Evolutionary conservation across 2,797 vertebrate genomes (phyloP).

Genomic region (Aldrovandia affinis): DNA sequence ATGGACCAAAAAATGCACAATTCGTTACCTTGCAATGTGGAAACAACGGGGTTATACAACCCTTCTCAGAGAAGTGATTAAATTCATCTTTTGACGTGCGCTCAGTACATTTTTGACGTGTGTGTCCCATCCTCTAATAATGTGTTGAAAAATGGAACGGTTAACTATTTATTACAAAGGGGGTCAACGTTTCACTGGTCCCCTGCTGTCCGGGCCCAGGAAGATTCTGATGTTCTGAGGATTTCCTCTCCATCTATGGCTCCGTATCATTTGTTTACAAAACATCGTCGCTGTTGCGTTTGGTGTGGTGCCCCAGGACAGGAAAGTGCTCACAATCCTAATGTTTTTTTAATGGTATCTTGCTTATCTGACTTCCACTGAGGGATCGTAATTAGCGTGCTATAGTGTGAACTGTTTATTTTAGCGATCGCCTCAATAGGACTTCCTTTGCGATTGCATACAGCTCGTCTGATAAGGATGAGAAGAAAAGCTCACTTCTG

Average conservation of each 20-base stretch:
- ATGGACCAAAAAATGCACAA: neutral
- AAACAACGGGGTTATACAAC: neutral
- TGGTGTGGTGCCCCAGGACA: conserved; percentile 51
- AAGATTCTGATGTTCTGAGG: conserved; percentile 28
- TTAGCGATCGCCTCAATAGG: conserved; percentile 57
- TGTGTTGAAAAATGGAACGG: neutral
- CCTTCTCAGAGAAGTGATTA: neutral
- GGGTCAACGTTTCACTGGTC: neutral
- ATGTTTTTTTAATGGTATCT: conserved; percentile 63
- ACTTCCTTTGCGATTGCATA: conserved; percentile 64
- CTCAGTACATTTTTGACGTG: neutral
- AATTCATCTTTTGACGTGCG: neutral
- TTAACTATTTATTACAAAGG: neutral
- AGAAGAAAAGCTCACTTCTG: neutral
- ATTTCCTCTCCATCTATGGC: conserved; percentile 44
- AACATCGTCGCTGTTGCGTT: conserved; percentile 50
- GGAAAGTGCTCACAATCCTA: conserved; percentile 57
- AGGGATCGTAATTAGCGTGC: conserved; percentile 55
- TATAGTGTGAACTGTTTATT: conserved; percentile 61
- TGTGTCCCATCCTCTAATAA: neutral
- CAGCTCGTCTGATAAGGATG: neutral
- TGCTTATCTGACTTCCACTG: conserved; percentile 71
- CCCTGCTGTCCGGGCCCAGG: neutral
- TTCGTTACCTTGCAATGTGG: neutral
- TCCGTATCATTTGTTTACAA: conserved; percentile 55